Evolutionary conservation across 2,113 vertebrate genomes (phyloP), one percentile per base, ranked within the genome.

Genomic region (Antennarius striatus): DNA sequence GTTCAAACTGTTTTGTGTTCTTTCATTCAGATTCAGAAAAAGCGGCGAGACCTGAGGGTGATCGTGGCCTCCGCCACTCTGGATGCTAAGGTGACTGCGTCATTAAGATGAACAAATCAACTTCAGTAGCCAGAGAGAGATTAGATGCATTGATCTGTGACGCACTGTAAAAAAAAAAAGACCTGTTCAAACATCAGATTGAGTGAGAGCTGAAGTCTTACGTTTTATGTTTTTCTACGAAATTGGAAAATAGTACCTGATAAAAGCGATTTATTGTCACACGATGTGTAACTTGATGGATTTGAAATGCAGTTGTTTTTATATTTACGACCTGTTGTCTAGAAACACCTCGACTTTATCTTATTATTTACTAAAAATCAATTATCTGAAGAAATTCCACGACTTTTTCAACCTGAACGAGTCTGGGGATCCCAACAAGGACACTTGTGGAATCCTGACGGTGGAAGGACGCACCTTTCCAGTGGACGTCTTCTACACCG

Each of bases 361-460:
- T 36, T 15, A 0, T 3, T 5, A 49, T 67, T 29, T 46, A 16
- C 42, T 28, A 15, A 68, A 29, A 53, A 6, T 42, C 1, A 28
- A 4, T 40, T 63, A 3, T 63, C 73, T 60, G 5, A 76, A 99
- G 98, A 99, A 98, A 96, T 99, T 99, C 88, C 94, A 93, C 10
- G 94, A 96, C 87, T 99, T 98, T 91, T 99, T 98, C 84, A 99
- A 99, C 85, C 93, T 95, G 59, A 99, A 99, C 1, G 96, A 99
- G 46, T 92, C 94, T 0, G 92, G 87, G 46, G 97, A 99, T 82
- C 93, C 95, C 52, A 92, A 82, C 80, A 96, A 96, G 85, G 98
- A 99, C 83, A 99, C 98, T 0, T 98, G 96, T 62, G 95, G 95
- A 28, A 99, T 96, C 75, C 92, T 99, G 29, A 98, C 96, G 0